Evolutionary conservation across 2,797 vertebrate species (phyloP).

Genomic region (Rhinophrynus dorsalis): DNA sequence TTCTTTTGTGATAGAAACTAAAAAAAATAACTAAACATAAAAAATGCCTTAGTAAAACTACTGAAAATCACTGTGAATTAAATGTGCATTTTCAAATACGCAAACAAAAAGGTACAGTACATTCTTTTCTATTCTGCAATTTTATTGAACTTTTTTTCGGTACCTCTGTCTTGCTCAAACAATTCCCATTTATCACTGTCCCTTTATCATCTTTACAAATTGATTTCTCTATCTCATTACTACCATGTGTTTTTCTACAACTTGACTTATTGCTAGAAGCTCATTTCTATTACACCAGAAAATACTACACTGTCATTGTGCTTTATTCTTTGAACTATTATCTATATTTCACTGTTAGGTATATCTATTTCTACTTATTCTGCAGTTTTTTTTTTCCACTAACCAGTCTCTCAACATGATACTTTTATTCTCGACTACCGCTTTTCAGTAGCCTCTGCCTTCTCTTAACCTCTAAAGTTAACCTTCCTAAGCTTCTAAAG

Average conservation of each 20-base stretch:
- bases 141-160: constrained; percentile 15
- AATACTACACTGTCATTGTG: constrained; percentile 31
- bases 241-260: constrained; percentile 42
- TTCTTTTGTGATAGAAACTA: too few species aligned
- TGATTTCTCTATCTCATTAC: constrained; percentile 49
- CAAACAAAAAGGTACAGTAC: not conserved
- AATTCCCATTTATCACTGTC: constrained; percentile 41
- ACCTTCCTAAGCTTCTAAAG: constrained; percentile 16
- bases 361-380: constrained; percentile 27
- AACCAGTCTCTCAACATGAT: constrained; percentile 29
- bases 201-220: constrained; percentile 48
- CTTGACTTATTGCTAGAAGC: constrained; percentile 44
- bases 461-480: constrained; percentile 26
- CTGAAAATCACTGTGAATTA: not conserved
- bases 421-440: constrained; percentile 23
- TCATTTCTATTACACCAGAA: constrained; percentile 35
- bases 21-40: too few species aligned
- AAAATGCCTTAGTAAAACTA: too few species aligned
- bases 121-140: constrained; percentile 18
- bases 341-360: constrained; percentile 47
- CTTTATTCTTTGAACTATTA: constrained; percentile 42
- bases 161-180: constrained; percentile 32
- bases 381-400: constrained; percentile 30
- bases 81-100: not conserved
- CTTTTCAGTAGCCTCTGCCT: constrained; percentile 6